A percentile compares a stretch with the other conserved stretches of the same genome.
Evolutionary conservation across 2,113 vertebrate species (phyloP).

Genomic region (Nibea albiflora): DNA sequence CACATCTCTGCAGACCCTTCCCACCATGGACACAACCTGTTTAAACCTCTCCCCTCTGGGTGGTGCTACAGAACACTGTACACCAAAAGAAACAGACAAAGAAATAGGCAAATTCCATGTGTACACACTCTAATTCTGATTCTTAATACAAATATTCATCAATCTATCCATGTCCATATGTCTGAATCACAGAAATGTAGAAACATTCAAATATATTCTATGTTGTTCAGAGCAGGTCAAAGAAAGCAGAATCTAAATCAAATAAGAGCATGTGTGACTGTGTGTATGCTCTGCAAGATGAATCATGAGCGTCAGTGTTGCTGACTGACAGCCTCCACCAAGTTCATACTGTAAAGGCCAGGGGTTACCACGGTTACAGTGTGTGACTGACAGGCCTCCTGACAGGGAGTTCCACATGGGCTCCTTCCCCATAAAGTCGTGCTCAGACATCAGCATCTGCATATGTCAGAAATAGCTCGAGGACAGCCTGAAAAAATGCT

Average conservation of each 20-base stretch:
- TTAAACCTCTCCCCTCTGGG: no score
- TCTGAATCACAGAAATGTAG: no score
- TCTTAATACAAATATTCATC: no score
- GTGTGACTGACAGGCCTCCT: conserved; percentile 40
- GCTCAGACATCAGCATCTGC: conserved; percentile 3
- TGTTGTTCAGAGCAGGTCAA: neutral
- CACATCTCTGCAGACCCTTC: no score
- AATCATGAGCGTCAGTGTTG: neutral
- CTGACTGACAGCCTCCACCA: neutral
- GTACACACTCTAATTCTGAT: no score
- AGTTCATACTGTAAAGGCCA: conserved; percentile 11
- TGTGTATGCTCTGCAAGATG: neutral
- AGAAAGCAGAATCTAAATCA: neutral
- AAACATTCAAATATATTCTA: no score
- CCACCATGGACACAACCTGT: no score
- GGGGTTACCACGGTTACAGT: conserved; percentile 13
- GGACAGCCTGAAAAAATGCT: neutral
- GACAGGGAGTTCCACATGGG: conserved; percentile 36
- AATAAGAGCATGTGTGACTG: neutral
- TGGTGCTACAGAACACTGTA: no score
- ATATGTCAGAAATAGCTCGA: conserved; percentile 3
- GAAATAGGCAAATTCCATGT: no score
- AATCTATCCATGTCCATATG: no score
- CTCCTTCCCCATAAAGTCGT: neutral
- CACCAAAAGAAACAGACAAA: no score